Evolutionary conservation across 2,888 invertebrate genomes (phyloP).

Genomic region (Teleogryllus oceanicus): DNA sequence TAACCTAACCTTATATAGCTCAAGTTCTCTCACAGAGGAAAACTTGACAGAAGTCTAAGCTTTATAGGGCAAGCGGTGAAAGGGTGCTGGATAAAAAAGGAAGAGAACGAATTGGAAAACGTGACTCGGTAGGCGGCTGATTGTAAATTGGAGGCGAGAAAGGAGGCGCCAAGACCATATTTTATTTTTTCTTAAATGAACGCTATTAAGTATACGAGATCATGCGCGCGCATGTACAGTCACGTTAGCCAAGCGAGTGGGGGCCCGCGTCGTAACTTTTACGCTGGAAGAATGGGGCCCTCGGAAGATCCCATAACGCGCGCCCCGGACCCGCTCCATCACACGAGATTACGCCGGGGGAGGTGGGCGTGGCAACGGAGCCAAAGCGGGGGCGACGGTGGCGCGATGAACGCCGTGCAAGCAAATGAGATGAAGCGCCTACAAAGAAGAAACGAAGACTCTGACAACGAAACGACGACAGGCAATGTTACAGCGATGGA

Average conservation of each 20-base stretch:
- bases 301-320: neutral
- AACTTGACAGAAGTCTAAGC: slow-evolving; percentile 2
- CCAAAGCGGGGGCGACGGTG: too few species aligned
- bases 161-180: neutral
- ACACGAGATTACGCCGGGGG: too few species aligned
- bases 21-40: neutral
- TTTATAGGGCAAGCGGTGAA: slow-evolving; percentile 10
- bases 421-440: too few species aligned
- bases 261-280: neutral
- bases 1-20: slow-evolving; percentile 11
- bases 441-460: too few species aligned
- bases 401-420: too few species aligned
- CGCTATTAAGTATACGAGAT: neutral
- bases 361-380: too few species aligned
- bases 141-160: neutral
- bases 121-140: neutral
- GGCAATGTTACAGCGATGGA: too few species aligned
- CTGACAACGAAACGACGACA: too few species aligned
- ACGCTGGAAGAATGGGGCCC: neutral
- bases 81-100: neutral
- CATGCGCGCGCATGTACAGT: neutral
- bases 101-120: slow-evolving; percentile 11
- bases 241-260: neutral
- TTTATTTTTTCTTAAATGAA: neutral
- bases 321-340: too few species aligned